Evolutionary conservation across 1,140 invertebrate genomes (phyloP).

Genomic region (Macrobrachium rosenbergii): DNA sequence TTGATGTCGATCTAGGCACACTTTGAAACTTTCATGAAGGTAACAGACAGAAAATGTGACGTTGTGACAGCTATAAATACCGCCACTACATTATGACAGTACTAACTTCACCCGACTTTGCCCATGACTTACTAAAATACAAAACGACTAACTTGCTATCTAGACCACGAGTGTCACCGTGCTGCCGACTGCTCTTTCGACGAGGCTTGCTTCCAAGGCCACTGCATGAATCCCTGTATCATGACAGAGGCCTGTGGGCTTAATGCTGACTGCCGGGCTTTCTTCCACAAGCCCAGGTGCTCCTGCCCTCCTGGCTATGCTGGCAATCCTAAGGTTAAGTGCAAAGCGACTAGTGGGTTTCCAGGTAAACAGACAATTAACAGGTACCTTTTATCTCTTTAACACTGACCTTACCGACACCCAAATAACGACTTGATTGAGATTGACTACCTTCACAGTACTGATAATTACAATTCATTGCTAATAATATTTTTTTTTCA

Average conservation of each 20-base stretch:
- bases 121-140: too few relatives aligned
- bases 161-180: conserved; percentile 81
- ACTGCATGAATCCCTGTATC: conserved; percentile 82
- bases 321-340: conserved; percentile 64
- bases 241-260: conserved; percentile 68
- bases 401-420: neutral
- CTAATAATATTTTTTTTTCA: too few relatives aligned
- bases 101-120: neutral
- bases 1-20: too few relatives aligned
- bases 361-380: conserved; percentile 22
- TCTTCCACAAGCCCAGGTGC: conserved; percentile 76
- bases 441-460: too few relatives aligned
- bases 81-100: too few relatives aligned
- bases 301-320: conserved; percentile 77
- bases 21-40: too few relatives aligned
- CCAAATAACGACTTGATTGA: neutral
- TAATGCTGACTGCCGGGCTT: conserved; percentile 68
- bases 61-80: too few relatives aligned
- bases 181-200: conserved; percentile 84
- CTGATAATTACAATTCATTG: too few relatives aligned
- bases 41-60: too few relatives aligned
- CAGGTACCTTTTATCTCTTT: neutral
- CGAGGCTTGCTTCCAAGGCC: conserved; percentile 80
- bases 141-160: too few relatives aligned
- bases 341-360: conserved; percentile 44